These are phyloP conservation scores for Pseudocheirus occidentalis DNA, from an alignment of 2,797 vertebrate genomes.

Conservation along the genomic window DNA sequence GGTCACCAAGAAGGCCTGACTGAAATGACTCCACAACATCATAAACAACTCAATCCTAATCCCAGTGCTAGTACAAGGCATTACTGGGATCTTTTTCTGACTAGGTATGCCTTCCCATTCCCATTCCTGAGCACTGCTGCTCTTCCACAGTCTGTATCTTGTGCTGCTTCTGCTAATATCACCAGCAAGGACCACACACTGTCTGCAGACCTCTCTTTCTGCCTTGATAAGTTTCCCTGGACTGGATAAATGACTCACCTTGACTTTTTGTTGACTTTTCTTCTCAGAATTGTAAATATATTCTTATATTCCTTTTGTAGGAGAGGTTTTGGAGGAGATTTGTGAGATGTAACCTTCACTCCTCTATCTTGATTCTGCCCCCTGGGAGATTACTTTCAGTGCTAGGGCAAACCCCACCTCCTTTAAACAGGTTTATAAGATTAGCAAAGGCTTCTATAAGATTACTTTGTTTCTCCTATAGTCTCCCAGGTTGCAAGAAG, in stretches of 20 bases:
- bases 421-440: background rate
- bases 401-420: background rate
- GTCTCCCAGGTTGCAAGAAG: background rate
- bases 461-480: background rate
- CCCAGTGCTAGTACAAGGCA: background rate
- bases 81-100: background rate
- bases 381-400: background rate
- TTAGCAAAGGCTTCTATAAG: background rate
- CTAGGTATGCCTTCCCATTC: background rate
- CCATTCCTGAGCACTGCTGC: background rate
- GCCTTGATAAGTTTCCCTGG: background rate
- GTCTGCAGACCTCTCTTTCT: background rate
- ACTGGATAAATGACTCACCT: background rate
- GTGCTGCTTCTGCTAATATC: background rate
- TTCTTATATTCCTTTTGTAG: no score
- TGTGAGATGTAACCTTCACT: background rate
- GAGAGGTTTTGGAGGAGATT: no score
- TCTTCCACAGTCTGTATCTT: background rate
- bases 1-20: no score
- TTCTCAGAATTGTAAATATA: background rate
- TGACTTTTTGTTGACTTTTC: background rate
- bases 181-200: background rate
- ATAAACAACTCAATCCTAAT: background rate
- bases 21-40: no score
- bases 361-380: background rate